Evolutionary conservation across 2,113 vertebrate species (phyloP).

Genomic region (Erinaceus europaeus): DNA sequence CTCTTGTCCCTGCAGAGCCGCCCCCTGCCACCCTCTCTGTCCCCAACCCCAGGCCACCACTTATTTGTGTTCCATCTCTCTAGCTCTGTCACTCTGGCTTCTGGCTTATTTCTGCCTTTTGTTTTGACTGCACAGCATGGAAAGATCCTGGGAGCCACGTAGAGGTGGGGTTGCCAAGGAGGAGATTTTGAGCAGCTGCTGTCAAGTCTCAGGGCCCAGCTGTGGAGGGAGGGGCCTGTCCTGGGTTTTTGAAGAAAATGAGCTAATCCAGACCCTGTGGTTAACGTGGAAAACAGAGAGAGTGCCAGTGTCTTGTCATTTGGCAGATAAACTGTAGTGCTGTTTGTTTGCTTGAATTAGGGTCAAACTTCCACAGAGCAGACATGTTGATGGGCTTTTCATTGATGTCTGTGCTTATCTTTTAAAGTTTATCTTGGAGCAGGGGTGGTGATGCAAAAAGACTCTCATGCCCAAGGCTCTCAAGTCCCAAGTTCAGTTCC

Average conservation of each 20-base stretch:
- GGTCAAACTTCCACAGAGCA: no score
- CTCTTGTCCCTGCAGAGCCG: background rate
- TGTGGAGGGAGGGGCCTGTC: background rate
- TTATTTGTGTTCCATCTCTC: background rate
- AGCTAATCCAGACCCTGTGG: no score
- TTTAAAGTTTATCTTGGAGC: no score
- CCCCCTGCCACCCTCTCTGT: background rate
- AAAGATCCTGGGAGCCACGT: constrained; percentile 3
- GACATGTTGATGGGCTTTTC: no score
- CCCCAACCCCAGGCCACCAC: background rate
- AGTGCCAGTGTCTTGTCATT: no score
- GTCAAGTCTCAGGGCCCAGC: background rate
- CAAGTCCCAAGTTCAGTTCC: no score
- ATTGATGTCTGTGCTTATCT: no score
- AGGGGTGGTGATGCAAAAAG: no score
- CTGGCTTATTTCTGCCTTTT: background rate
- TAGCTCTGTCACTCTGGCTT: background rate
- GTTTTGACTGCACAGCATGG: constrained; percentile 7
- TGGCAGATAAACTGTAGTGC: no score
- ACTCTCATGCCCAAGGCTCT: no score
- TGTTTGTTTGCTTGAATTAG: no score
- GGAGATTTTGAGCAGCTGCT: background rate
- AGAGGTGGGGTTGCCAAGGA: background rate
- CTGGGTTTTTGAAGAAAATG: background rate
- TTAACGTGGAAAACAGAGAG: no score